Conservation (phyloP, 2,888 invertebrate genomes). For the Andrena hattorfiana region DNA sequence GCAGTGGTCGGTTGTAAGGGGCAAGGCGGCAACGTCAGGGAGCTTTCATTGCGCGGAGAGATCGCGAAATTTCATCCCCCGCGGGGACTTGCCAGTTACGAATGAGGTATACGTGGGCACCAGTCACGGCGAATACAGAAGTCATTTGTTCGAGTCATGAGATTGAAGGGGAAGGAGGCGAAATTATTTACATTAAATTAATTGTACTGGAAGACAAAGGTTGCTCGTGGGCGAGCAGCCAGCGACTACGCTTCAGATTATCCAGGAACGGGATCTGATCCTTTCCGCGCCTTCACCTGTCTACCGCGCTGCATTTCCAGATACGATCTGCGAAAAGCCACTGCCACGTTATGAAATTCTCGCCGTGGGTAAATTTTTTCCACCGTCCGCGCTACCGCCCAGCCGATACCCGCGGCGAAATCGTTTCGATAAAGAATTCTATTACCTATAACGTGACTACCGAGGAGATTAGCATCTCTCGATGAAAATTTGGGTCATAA, state of each 20-base stretch:
- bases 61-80: slow-evolving; percentile 3
- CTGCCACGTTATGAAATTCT: slow-evolving; percentile 49
- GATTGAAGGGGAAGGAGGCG: slow-evolving; percentile 10
- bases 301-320: slow-evolving; percentile 36
- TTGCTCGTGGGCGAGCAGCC: slow-evolving; percentile 41
- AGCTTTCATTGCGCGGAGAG: not conserved
- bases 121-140: slow-evolving; percentile 11
- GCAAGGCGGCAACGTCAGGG: not conserved
- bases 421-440: slow-evolving; percentile 55
- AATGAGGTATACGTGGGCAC: not conserved
- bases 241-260: slow-evolving; percentile 36
- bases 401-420: slow-evolving; percentile 35
- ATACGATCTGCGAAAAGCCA: slow-evolving; percentile 55
- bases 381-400: slow-evolving; percentile 13
- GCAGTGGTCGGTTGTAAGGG: not conserved
- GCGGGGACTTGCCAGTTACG: not conserved
- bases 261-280: slow-evolving; percentile 53
- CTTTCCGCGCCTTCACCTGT: slow-evolving; percentile 46
- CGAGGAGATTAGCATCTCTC: slow-evolving; percentile 37
- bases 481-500: slow-evolving; percentile 39
- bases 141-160: slow-evolving; percentile 30
- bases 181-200: slow-evolving; percentile 57
- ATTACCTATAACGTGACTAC: slow-evolving; percentile 43
- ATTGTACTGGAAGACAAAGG: slow-evolving; percentile 36
- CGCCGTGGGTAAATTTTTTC: slow-evolving; percentile 39